Percentiles rank a stretch among this genome's conserved stretches.
Conservation (phyloP, 2,113 vertebrate species). For the Gymnobelideus leadbeateri region DNA sequence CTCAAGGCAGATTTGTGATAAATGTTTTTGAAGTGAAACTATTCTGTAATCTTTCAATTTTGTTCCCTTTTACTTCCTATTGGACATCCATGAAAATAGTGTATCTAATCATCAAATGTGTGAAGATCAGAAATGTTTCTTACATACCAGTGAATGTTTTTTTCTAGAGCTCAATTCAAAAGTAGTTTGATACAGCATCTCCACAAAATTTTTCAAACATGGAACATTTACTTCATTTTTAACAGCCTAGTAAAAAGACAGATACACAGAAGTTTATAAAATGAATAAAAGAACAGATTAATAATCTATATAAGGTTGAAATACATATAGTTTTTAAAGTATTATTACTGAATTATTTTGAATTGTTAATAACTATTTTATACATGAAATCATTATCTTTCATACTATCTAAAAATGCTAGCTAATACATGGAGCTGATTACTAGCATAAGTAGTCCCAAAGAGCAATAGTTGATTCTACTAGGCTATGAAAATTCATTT, state of each 20-base stretch:
- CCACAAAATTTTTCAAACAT: constrained; percentile 99
- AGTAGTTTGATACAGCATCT: constrained; percentile 99
- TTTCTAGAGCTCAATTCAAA: constrained; percentile 99
- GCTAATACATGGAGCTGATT: neutral
- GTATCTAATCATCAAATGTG: constrained; percentile 43
- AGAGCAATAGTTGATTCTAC: neutral
- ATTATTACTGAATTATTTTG: constrained; percentile 39
- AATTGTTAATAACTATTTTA: constrained; percentile 26
- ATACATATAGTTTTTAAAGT: constrained; percentile 42
- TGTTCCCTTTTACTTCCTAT: constrained; percentile 44
- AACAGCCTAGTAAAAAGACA: constrained; percentile 91
- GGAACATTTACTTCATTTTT: constrained; percentile 99
- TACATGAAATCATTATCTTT: neutral
- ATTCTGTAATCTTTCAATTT: constrained; percentile 9
- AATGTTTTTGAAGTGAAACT: neutral
- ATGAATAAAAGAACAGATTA: constrained; percentile 35
- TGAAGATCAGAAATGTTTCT: constrained; percentile 77
- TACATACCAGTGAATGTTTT: constrained; percentile 97
- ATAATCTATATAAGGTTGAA: constrained; percentile 11
- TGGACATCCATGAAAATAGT: constrained; percentile 42
- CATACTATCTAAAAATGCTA: constrained; percentile 2
- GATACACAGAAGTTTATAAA: constrained; percentile 57
- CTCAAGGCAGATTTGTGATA: neutral
- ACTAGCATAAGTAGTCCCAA: neutral
- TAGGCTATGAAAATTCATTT: neutral